Evolutionary conservation across 2,113 vertebrate genomes (phyloP).

Genomic region (Brachionichthys hirsutus): DNA sequence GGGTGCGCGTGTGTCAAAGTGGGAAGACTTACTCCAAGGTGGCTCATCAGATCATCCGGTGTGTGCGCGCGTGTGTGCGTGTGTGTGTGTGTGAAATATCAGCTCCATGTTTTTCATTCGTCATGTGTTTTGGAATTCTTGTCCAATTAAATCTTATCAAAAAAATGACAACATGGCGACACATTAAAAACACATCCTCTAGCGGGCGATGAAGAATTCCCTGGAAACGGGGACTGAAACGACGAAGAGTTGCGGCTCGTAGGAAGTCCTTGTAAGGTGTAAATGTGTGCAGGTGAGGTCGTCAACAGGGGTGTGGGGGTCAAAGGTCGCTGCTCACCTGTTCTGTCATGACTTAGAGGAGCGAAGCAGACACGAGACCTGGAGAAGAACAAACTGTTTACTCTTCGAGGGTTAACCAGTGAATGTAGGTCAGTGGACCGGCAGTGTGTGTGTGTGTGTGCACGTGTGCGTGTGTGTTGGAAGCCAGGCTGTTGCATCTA

Average conservation of each 20-base stretch:
- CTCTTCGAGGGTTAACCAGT: conserved; percentile 49
- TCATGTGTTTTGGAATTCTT: conserved; percentile 15
- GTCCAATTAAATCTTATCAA: conserved; percentile 41
- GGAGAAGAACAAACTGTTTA: conserved; percentile 12
- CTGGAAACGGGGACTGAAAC: too few species aligned
- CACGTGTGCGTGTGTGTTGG: conserved; percentile 3
- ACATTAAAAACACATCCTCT: conserved; percentile 14
- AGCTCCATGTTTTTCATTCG: conserved; percentile 35
- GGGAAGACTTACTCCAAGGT: conserved; percentile 71
- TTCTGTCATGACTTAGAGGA: neutral
- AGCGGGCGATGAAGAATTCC: too few species aligned
- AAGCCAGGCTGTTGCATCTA: neutral
- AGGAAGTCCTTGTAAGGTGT: neutral
- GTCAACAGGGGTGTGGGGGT: conserved; percentile 1
- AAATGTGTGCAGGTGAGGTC: neutral
- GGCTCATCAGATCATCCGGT: conserved; percentile 45
- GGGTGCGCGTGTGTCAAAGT: conserved; percentile 63
- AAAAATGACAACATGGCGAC: neutral
- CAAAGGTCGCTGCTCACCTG: conserved; percentile 18
- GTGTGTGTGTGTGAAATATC: conserved; percentile 45
- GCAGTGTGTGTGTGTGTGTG: conserved; percentile 13
- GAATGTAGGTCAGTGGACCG: conserved; percentile 63
- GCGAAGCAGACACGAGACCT: neutral
- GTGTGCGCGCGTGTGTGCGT: conserved; percentile 16
- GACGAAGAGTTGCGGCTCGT: too few species aligned